Evolutionary conservation across 2,888 invertebrate species (phyloP), one percentile per base, ranked within the genome.

Genomic region (Nomada lathburiana): DNA sequence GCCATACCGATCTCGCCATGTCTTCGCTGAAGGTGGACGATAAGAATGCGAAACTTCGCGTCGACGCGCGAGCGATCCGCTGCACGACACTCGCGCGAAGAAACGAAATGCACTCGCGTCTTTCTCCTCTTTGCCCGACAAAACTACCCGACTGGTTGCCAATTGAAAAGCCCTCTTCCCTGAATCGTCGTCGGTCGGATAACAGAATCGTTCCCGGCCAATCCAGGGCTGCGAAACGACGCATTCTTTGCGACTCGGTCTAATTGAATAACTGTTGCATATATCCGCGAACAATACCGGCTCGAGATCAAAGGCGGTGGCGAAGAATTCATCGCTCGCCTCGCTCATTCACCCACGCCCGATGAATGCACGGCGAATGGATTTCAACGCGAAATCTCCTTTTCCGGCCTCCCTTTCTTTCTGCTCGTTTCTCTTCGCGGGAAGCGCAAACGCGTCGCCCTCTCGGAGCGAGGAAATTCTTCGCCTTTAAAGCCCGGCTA

Each of bases 261-360:
- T 65, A 73, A 77, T 73, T 53, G 65, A 73, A 52, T 65, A 65
- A 73, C 73, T 47, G 73, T 77, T 59, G 57, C 59, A 26, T 42
- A 13, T 65, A 42, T 18, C 11, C 73, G n/a, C 53, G 73, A 68
- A 80, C 70, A 70, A 65, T 70, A 47, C 52, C 70, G 59, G 42
- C 36, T 36, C 64, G 64, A 77, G 70, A 65, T 80, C 65, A 70
- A 77, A 76, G 77, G 26, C 59, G 47, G 16, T 13, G 47, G 60
- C 65, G 77, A 77, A 53, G 77, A 77, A 80, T 80, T 79, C 79
- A 52, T 50, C 26, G 42, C 44, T 26, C 70, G 13, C 59, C n/a
- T 23, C 29, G 42, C 36, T 50, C 52, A 44, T 52, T 77, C 73
- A 65, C n/a, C n/a, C 63, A 23, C 59, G 36, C 4, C 29, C 60